A percentile compares a stretch with the other conserved stretches of the same genome.
phyloP scores from a whole-genome alignment of 2,888 invertebrate genomes.

The Macaria liturata region DNA sequence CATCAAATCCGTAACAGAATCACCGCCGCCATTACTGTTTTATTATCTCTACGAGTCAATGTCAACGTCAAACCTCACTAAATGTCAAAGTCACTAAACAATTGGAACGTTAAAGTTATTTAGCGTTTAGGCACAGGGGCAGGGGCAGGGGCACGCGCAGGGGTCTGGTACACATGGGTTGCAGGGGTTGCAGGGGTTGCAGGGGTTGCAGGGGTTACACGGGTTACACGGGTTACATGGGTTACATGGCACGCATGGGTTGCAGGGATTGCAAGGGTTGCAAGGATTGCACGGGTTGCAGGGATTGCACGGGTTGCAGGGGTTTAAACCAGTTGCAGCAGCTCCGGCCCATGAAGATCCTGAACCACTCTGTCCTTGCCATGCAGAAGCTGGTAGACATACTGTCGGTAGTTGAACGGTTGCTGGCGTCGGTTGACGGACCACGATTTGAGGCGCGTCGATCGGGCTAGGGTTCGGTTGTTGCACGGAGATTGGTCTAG shows the following conservation, averaged over 20 bases:
- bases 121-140: neutral
- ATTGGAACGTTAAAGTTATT: no score
- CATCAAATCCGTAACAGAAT: no score
- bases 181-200: conserved; percentile 15
- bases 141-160: conserved; percentile 7
- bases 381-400: conserved; percentile 5
- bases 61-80: no score
- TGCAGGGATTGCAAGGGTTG: conserved; percentile 45
- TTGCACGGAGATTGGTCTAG: conserved; percentile 50
- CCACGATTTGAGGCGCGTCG: conserved; percentile 50
- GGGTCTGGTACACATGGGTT: neutral
- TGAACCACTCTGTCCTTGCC: conserved; percentile 1
- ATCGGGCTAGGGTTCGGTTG: conserved; percentile 51
- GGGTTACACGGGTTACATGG: conserved; percentile 11
- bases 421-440: conserved; percentile 48
- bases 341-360: no score
- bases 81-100: no score
- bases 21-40: no score
- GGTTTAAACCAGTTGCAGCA: no score
- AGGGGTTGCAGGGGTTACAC: conserved; percentile 33
- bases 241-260: conserved; percentile 23
- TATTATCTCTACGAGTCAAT: no score
- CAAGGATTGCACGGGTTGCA: no score
- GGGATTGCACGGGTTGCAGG: no score
- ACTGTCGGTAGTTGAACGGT: conserved; percentile 49